Evolutionary conservation across 2,888 invertebrate genomes (phyloP).

Genomic region (Drosophila kanekoi): DNA sequence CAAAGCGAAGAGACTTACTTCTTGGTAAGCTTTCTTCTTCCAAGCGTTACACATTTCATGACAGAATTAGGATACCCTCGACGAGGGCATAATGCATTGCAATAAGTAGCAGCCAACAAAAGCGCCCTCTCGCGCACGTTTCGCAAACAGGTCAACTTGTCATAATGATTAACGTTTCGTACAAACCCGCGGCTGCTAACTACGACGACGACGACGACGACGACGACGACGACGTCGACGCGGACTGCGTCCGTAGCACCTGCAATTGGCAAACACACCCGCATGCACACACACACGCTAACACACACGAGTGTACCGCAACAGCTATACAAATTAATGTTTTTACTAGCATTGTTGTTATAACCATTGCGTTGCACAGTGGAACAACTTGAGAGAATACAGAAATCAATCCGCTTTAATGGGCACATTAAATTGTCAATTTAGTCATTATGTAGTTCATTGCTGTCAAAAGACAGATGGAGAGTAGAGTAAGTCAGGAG

Average conservation of each 20-base stretch:
- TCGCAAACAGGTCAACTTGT: constrained; percentile 77
- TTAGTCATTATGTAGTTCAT: too few species aligned
- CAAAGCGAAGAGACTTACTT: too few species aligned
- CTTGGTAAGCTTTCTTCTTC: too few species aligned
- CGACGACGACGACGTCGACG: constrained; percentile 9
- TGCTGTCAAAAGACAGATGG: too few species aligned
- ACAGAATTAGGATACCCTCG: too few species aligned
- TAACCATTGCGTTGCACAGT: constrained; percentile 48
- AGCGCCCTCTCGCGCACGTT: constrained; percentile 44
- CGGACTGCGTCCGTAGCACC: constrained; percentile 52
- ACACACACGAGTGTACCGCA: constrained; percentile 13
- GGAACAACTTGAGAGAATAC: constrained; percentile 2
- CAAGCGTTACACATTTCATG: too few species aligned
- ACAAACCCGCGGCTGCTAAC: constrained; percentile 48
- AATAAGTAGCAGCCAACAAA: constrained; percentile 13
- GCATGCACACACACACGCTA: constrained; percentile 8
- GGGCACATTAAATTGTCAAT: too few species aligned
- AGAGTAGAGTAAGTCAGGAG: too few species aligned
- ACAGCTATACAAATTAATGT: constrained; percentile 61
- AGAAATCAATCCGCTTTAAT: constrained; percentile 4
- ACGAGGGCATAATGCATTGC: background rate
- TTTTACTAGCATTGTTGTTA: constrained; percentile 66
- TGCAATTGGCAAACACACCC: constrained; percentile 43
- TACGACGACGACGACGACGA: constrained; percentile 5
- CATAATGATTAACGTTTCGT: constrained; percentile 74